These are phyloP conservation scores for Brachymystax lenok DNA, from an alignment of 2,797 vertebrate genomes.

Conservation along the genomic window DNA sequence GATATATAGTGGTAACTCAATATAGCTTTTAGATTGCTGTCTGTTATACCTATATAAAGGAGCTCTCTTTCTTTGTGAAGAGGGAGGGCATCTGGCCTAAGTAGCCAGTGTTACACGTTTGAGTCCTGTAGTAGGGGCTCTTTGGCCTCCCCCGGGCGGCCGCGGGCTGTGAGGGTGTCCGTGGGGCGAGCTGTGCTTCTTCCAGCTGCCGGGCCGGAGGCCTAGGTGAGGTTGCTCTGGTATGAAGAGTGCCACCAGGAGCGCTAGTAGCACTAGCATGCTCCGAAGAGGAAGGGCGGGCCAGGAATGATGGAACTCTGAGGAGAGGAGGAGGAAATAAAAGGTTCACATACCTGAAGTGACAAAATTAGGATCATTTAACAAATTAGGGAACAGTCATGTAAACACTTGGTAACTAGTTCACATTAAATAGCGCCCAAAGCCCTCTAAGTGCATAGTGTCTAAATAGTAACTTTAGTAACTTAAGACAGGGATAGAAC, in stretches of 20 bases:
- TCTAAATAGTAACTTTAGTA: background rate
- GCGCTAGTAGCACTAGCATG: constrained; percentile 84
- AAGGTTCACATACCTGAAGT: background rate
- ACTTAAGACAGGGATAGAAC: background rate
- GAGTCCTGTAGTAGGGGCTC: constrained; percentile 86
- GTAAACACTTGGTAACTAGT: background rate
- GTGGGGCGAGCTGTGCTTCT: constrained; percentile 83
- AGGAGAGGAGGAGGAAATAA: background rate
- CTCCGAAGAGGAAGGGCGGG: constrained; percentile 85
- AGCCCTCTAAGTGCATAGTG: background rate
- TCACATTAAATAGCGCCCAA: background rate
- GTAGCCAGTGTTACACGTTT: constrained; percentile 76
- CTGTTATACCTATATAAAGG: background rate
- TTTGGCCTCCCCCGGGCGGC: constrained; percentile 82
- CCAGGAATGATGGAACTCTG: constrained; percentile 87
- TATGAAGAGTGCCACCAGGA: constrained; percentile 89
- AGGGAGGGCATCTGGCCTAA: background rate
- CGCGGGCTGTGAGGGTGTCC: constrained; percentile 83
- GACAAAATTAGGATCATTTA: no score
- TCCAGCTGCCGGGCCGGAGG: constrained; percentile 78
- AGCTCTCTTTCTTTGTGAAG: background rate
- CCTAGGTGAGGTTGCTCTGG: constrained; percentile 83
- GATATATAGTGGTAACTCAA: constrained; percentile 39
- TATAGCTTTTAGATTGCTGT: constrained; percentile 11
- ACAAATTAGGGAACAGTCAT: background rate